Evolutionary conservation across 2,113 vertebrate genomes (phyloP).

Genomic region (Cricetomys ansorgei): DNA sequence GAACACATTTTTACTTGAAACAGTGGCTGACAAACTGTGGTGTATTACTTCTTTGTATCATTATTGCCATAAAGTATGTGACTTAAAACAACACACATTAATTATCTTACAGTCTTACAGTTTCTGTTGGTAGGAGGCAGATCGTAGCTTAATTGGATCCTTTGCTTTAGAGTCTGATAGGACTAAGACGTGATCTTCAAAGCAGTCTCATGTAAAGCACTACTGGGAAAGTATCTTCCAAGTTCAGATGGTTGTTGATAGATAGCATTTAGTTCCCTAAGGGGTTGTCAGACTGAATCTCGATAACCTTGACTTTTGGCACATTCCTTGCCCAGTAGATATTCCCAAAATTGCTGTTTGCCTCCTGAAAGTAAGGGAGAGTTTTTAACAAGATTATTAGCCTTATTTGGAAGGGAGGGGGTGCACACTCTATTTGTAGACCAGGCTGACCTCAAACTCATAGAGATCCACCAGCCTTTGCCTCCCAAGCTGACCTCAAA

Average conservation of each 20-base stretch:
- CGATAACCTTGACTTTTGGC: slow-evolving; percentile 1
- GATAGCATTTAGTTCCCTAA: background rate
- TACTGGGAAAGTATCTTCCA: background rate
- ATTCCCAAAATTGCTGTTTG: background rate
- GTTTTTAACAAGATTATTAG: too few relatives aligned
- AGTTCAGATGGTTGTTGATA: background rate
- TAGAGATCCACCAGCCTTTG: too few relatives aligned
- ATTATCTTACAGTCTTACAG: background rate
- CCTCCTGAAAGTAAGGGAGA: background rate
- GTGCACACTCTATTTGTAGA: background rate
- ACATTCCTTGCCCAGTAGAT: background rate
- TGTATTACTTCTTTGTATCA: slow-evolving; percentile 28
- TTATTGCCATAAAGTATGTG: background rate
- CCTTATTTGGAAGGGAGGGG: too few relatives aligned
- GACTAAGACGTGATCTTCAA: background rate
- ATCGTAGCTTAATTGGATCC: slow-evolving; percentile 20
- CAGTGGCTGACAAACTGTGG: background rate
- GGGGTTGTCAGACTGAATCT: background rate
- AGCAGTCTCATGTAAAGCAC: background rate
- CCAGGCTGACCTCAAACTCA: background rate
- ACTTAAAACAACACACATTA: slow-evolving; percentile 13
- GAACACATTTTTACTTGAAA: slow-evolving; percentile 44
- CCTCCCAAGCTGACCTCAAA: too few relatives aligned
- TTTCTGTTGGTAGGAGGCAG: slow-evolving; percentile 37
- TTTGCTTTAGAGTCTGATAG: background rate